phyloP scores from a whole-genome alignment of 2,888 invertebrate species.

The Trichopria drosophilae region DNA sequence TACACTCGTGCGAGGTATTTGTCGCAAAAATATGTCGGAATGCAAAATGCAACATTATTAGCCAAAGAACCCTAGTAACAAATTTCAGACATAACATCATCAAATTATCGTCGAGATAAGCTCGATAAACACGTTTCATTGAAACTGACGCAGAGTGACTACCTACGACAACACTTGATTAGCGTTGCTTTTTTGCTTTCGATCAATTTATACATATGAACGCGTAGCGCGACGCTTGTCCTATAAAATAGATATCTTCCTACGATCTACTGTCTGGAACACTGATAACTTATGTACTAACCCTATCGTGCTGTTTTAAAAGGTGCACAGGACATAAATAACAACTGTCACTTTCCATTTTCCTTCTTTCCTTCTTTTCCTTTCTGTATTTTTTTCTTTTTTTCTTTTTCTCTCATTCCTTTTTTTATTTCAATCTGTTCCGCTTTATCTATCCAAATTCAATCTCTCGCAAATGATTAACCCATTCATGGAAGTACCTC shows the following conservation, averaged over 20 bases:
- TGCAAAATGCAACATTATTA: too few relatives aligned
- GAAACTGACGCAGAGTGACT: conserved; percentile 30
- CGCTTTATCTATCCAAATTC: conserved; percentile 19
- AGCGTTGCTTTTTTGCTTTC: too few relatives aligned
- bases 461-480: conserved; percentile 3
- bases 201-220: conserved; percentile 22
- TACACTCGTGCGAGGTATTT: too few relatives aligned
- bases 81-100: too few relatives aligned
- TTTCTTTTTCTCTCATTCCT: conserved; percentile 29
- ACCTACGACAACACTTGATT: too few relatives aligned
- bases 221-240: conserved; percentile 12
- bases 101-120: too few relatives aligned
- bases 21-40: too few relatives aligned
- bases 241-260: conserved; percentile 35
- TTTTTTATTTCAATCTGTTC: conserved; percentile 17
- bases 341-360: conserved; percentile 15
- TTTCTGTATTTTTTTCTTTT: conserved; percentile 10
- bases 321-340: conserved; percentile 37
- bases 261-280: conserved; percentile 36
- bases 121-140: conserved; percentile 30
- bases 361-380: conserved; percentile 11
- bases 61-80: too few relatives aligned
- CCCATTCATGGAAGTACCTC: conserved; percentile 21
- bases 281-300: conserved; percentile 38
- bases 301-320: conserved; percentile 40